Evolutionary conservation across 2,113 vertebrate species (phyloP).

Genomic region (Chloroceryle aenea): DNA sequence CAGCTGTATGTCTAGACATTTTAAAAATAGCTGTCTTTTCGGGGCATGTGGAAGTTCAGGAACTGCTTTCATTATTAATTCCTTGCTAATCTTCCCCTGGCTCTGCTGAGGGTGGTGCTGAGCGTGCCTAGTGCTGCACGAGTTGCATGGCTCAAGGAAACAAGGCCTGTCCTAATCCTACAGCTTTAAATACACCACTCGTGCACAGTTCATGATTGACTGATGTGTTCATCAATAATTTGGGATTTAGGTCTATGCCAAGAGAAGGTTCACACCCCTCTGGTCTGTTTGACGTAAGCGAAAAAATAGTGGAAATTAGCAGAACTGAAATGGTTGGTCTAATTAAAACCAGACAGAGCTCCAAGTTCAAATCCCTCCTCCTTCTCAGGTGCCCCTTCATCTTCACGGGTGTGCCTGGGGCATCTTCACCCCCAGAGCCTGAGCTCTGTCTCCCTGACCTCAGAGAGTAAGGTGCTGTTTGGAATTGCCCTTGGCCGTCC

Average conservation of each 20-base stretch:
- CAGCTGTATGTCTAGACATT: conserved; percentile 31
- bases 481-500: background rate
- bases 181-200: background rate
- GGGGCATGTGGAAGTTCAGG: background rate
- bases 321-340: background rate
- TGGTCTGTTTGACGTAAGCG: background rate
- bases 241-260: accelerated
- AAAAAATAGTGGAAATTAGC: background rate
- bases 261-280: background rate
- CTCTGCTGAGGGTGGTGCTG: background rate
- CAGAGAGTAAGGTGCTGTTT: background rate
- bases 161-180: accelerated
- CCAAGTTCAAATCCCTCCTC: background rate
- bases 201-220: background rate
- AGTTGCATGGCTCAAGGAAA: background rate
- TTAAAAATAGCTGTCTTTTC: conserved; percentile 40
- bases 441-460: background rate
- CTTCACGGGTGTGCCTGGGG: background rate
- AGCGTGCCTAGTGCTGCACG: background rate
- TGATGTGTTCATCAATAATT: too few species aligned
- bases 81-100: conserved; percentile 2
- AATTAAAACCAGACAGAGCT: background rate
- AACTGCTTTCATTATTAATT: conserved; percentile 53
- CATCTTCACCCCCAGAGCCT: background rate
- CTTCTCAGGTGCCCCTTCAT: background rate